phyloP scores from a whole-genome alignment of 2,797 vertebrate genomes.

The Pangasius djambal region DNA sequence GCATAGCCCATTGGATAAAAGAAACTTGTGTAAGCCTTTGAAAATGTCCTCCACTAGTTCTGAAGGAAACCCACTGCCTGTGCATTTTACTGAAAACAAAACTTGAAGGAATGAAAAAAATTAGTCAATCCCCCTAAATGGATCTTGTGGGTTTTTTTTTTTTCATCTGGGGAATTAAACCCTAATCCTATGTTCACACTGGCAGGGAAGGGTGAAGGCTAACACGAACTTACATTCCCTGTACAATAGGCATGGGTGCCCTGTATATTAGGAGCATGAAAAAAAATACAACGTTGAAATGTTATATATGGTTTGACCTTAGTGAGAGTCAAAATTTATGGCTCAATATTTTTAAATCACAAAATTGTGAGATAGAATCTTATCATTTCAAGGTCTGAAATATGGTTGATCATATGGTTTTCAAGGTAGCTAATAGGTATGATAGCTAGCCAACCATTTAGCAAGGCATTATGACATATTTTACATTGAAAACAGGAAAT shows the following conservation, averaged over 20 bases:
- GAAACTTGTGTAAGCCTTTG: neutral
- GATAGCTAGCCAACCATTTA: neutral
- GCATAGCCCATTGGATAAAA: neutral
- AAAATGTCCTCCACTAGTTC: neutral
- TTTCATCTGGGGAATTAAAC: neutral
- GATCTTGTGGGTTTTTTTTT: neutral
- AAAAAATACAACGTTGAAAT: neutral
- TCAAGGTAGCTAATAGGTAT: neutral
- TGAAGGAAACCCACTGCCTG: neutral
- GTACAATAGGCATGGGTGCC: neutral
- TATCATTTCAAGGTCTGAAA: neutral
- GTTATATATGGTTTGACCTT: neutral
- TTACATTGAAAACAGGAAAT: neutral
- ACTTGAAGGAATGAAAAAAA: neutral
- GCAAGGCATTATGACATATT: neutral
- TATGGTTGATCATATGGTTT: neutral
- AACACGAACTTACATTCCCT: neutral
- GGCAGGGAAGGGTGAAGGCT: neutral
- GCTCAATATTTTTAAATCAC: neutral
- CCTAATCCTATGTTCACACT: neutral
- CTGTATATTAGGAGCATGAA: neutral
- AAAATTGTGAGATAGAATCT: neutral
- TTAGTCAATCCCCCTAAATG: neutral
- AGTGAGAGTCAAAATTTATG: neutral
- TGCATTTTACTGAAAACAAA: neutral